Base-by-base conservation (phyloP, 2,113 vertebrate genomes). In the Procavia capensis region DNA sequence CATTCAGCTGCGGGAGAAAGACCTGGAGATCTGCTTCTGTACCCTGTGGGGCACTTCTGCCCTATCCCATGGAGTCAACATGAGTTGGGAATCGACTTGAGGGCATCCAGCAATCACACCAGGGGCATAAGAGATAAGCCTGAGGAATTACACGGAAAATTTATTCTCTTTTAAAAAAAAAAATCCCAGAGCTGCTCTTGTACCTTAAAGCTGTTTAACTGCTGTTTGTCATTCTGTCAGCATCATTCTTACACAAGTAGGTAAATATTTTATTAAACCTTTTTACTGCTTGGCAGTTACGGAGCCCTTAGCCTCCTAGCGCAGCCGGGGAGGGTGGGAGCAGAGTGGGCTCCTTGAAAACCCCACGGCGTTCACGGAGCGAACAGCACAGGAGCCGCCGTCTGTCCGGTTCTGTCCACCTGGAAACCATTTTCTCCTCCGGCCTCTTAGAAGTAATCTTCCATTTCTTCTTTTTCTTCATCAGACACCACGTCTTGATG, bases 201-300 rank as follows among this genome's bases (percentile, higher is more conserved):
- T 34, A 66, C 83, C 63, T 93, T 63, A 68, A 91, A 88, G 74
- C 88, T 75, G 90, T 90, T 91, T 79, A 91, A 90, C 91, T 36
- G 34, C 90, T 82, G 68, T 93, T 85, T 93, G 88, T 89, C 93
- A 72, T 92, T 90, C 94, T 92, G 95, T 86, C 91, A 59, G 95
- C 57, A 24, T 95, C 90, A 80, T 93, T 93, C 93, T 92, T 88
- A 88, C 19, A 61, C 68, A 36, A 4, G 66, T 68, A 95, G 95
- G 90, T 96, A 95, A 97, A 89, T 97, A 97, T 97, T 97, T 97
- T 95, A 97, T 95, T 94, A 93, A 96, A 83, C 27, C 3, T 91
- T 86, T 81, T 88, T 80, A 25, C 86, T 41, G 34, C 96, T 84
- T 74, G 68, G 92, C 93, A 90, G 84, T 85, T 82, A 68, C 39